phyloP scores from a whole-genome alignment of 2,113 vertebrate species.

The Origma solitaria region DNA sequence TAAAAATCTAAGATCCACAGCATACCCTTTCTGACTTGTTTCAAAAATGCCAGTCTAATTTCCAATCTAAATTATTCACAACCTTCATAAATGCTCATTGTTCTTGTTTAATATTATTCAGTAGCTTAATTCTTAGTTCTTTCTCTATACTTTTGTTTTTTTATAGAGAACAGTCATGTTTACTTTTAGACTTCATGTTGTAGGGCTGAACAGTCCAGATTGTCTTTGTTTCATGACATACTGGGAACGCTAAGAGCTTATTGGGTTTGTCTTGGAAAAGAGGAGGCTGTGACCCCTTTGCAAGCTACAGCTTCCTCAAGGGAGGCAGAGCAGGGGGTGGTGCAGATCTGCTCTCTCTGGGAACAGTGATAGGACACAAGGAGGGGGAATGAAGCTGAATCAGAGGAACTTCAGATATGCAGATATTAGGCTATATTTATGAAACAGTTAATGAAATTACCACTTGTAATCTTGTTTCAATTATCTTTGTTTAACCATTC shows the following conservation, averaged over 20 bases:
- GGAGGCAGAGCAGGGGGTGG: rapidly evolving
- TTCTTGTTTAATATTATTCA: neutral
- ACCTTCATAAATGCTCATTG: neutral
- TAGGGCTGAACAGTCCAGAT: neutral
- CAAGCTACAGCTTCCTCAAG: neutral
- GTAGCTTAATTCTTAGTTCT: neutral
- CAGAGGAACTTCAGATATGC: neutral
- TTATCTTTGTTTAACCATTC: neutral
- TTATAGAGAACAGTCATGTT: neutral
- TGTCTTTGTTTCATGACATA: neutral
- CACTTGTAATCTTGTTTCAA: neutral
- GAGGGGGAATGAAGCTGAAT: neutral
- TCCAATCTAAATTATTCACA: neutral
- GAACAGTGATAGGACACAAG: rapidly evolving
- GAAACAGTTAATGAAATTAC: neutral
- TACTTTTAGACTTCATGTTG: neutral
- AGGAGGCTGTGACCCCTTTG: neutral
- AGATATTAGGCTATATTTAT: neutral
- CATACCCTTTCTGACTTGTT: neutral
- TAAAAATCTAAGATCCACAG: neutral
- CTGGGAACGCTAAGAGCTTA: neutral
- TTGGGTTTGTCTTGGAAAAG: neutral
- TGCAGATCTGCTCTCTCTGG: neutral
- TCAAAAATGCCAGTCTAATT: neutral
- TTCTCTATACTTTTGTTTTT: neutral